A percentile compares a stretch with the other conserved stretches of the same genome.
Evolutionary conservation across 2,888 invertebrate species (phyloP).

Genomic region (Ptychoptera albimana): DNA sequence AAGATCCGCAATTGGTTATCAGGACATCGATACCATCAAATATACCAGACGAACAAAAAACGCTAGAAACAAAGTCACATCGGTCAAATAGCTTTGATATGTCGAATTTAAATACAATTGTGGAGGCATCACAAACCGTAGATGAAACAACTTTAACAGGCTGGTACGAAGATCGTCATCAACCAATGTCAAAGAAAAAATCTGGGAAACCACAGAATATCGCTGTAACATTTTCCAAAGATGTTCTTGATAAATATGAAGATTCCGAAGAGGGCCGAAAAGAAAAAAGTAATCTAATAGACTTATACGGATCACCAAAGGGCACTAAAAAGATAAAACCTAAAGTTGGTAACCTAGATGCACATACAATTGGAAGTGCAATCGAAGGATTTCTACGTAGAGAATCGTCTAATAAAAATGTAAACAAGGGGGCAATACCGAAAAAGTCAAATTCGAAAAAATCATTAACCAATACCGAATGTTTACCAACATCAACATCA

Average conservation of each 20-base stretch:
- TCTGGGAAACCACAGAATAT: constrained; percentile 34
- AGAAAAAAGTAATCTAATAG: constrained; percentile 8
- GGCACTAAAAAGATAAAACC: constrained; percentile 47
- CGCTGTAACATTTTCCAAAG: constrained; percentile 37
- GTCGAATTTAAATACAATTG: constrained; percentile 44
- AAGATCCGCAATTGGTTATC: constrained; percentile 22
- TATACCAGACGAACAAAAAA: no score
- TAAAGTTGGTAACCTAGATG: constrained; percentile 40
- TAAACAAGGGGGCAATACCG: constrained; percentile 29
- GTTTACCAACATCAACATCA: no score
- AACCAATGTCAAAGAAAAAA: constrained; percentile 52
- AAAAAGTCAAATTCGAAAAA: constrained; percentile 22
- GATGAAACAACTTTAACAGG: constrained; percentile 42
- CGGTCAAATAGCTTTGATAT: constrained; percentile 76
- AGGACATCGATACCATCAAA: constrained; percentile 13
- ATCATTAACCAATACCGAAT: no score
- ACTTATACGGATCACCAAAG: constrained; percentile 11
- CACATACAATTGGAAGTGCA: constrained; percentile 64
- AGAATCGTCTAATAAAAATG: constrained; percentile 20
- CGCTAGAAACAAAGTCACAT: constrained; percentile 32
- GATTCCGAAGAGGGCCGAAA: constrained; percentile 27
- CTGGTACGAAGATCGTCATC: constrained; percentile 66
- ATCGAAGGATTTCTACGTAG: constrained; percentile 64
- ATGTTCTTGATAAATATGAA: constrained; percentile 37
- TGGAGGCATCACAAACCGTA: constrained; percentile 29